Conservation (phyloP, 1,140 invertebrate genomes). For the Brachystomella parvula region DNA sequence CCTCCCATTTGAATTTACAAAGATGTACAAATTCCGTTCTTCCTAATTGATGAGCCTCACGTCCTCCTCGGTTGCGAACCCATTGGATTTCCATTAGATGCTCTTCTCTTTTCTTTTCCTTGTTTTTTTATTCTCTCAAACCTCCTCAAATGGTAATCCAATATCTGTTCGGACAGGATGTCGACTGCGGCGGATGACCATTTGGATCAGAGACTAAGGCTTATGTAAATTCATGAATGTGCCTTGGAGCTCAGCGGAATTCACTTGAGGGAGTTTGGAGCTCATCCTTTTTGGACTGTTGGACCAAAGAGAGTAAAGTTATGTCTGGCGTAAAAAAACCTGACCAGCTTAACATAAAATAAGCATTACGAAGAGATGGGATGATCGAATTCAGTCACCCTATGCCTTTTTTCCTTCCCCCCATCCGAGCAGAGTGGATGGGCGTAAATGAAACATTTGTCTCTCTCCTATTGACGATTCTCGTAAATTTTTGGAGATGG, state of each 20-base stretch:
- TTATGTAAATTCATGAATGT: background rate
- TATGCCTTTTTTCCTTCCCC: background rate
- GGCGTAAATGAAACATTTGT: constrained; percentile 8
- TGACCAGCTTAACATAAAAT: constrained; percentile 13
- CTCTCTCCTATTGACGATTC: constrained; percentile 1
- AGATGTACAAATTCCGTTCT: background rate
- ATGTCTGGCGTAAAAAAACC: background rate
- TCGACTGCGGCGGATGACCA: background rate
- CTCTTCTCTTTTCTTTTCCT: background rate
- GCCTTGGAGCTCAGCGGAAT: no score
- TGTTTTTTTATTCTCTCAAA: background rate
- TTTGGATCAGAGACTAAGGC: background rate
- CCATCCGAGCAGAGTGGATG: background rate
- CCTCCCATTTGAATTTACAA: background rate
- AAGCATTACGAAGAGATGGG: constrained; percentile 7
- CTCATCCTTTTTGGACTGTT: background rate
- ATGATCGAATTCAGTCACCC: background rate
- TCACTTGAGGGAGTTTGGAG: background rate
- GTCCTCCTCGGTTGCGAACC: no score
- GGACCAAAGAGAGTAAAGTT: background rate
- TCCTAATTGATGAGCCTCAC: constrained; percentile 33
- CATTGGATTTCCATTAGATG: constrained; percentile 30
- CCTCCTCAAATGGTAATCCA: background rate
- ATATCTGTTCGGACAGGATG: background rate
- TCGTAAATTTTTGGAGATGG: constrained; percentile 19